Conservation (phyloP, 1,140 invertebrate species). For the Acromyrmex echinatior region DNA sequence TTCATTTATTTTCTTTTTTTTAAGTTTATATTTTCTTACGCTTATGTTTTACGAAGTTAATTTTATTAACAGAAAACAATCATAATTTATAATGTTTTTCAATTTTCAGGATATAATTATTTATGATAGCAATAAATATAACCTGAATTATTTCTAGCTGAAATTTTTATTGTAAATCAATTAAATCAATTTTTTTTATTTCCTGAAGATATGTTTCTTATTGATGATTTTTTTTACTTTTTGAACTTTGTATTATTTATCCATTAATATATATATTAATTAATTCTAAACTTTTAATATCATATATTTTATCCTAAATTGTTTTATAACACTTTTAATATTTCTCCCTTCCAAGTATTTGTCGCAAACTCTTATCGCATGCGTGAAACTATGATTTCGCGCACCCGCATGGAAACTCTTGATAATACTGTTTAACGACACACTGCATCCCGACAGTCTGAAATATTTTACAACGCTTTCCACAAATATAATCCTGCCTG, state of each 20-base stretch:
- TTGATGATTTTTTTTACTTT: not conserved
- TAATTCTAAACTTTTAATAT: not conserved
- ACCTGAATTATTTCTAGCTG: not conserved
- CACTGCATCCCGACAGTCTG: not conserved
- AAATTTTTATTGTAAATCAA: not conserved
- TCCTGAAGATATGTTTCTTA: not conserved
- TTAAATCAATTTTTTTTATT: not conserved
- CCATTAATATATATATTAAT: not conserved
- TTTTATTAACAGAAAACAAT: not conserved
- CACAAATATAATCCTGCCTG: not conserved
- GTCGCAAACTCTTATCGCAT: not conserved
- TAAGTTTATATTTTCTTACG: not conserved
- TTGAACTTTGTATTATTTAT: not conserved
- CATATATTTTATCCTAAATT: not conserved
- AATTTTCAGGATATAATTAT: not conserved
- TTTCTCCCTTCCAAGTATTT: not conserved
- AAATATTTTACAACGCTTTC: not conserved
- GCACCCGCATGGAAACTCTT: not conserved
- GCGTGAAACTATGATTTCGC: not conserved
- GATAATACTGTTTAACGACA: constrained; percentile 6
- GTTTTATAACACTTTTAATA: not conserved
- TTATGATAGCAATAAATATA: not conserved
- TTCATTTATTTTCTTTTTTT: not conserved
- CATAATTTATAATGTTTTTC: not conserved
- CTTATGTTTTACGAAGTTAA: not conserved